These are phyloP conservation scores for Pseudoatta argentina DNA, from an alignment of 1,140 invertebrate species.

Conservation along the genomic window DNA sequence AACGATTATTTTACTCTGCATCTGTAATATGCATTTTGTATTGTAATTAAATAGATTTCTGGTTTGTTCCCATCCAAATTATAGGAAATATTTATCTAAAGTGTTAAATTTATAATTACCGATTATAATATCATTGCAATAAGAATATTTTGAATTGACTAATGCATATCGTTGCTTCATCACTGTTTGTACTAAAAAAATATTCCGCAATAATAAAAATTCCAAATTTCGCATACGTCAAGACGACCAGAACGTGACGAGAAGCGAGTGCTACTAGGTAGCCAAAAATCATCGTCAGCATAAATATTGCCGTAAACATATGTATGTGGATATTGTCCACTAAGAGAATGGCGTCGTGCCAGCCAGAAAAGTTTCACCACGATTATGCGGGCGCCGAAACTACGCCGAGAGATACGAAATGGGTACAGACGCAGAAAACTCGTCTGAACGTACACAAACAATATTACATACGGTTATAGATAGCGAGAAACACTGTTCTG, in stretches of 20 bases:
- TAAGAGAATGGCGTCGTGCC: conserved; percentile 76
- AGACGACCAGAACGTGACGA: not conserved
- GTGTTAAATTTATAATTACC: conserved; percentile 16
- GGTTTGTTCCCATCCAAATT: not conserved
- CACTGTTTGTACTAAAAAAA: not conserved
- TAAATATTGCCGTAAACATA: conserved; percentile 73
- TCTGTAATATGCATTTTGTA: not conserved
- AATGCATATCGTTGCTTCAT: not conserved
- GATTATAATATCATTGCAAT: not conserved
- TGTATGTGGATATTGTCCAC: conserved; percentile 78
- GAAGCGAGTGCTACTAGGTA: conserved; percentile 4
- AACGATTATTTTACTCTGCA: conserved; percentile 10
- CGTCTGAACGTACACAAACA: not conserved
- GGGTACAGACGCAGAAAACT: conserved; percentile 27
- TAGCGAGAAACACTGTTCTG: conserved; percentile 9
- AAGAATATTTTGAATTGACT: not conserved
- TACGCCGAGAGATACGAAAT: conserved; percentile 15
- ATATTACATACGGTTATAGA: conserved; percentile 34
- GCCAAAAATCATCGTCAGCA: conserved; percentile 68
- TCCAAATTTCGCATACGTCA: not conserved
- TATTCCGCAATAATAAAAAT: not conserved
- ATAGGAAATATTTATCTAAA: conserved; percentile 6
- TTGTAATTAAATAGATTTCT: conserved; percentile 7
- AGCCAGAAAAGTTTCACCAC: conserved; percentile 67
- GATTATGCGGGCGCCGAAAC: conserved; percentile 57